phyloP scores from a whole-genome alignment of 2,113 vertebrate genomes.

The Paradoxurus hermaphroditus region DNA sequence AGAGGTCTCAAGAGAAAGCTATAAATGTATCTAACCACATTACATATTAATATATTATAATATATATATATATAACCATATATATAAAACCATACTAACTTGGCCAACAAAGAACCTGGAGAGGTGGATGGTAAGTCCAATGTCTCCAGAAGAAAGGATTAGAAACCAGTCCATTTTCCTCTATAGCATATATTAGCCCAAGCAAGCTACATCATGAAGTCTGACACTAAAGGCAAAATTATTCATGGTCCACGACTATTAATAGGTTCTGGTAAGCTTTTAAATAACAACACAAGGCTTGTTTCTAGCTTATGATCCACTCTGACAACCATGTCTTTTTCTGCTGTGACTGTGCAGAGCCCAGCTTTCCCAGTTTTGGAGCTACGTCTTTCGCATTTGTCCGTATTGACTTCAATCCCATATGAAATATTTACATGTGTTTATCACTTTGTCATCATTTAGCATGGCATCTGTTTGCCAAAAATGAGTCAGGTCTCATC shows the following conservation, averaged over 20 bases:
- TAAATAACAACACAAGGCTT: not conserved
- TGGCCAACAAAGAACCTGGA: not conserved
- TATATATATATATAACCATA: not conserved
- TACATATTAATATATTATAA: too few relatives aligned
- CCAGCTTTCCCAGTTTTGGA: slow-evolving; percentile 3
- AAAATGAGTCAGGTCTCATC: slow-evolving; percentile 68
- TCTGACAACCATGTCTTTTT: not conserved
- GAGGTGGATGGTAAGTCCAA: not conserved
- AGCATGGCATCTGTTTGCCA: slow-evolving; percentile 64
- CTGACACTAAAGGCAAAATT: not conserved
- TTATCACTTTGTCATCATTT: slow-evolving; percentile 69
- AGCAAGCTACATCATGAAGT: not conserved
- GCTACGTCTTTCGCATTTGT: slow-evolving; percentile 52
- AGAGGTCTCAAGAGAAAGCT: too few relatives aligned
- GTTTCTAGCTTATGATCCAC: not conserved
- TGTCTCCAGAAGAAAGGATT: not conserved
- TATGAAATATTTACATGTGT: slow-evolving; percentile 76
- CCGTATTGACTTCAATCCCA: slow-evolving; percentile 62
- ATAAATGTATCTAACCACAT: too few relatives aligned
- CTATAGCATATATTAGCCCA: not conserved
- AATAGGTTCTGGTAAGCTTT: not conserved
- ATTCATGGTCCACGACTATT: not conserved
- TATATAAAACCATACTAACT: not conserved
- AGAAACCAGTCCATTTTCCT: not conserved
- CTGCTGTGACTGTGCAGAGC: not conserved